Conservation (phyloP, 2,797 vertebrate species). For the Poeciliopsis gracilis region DNA sequence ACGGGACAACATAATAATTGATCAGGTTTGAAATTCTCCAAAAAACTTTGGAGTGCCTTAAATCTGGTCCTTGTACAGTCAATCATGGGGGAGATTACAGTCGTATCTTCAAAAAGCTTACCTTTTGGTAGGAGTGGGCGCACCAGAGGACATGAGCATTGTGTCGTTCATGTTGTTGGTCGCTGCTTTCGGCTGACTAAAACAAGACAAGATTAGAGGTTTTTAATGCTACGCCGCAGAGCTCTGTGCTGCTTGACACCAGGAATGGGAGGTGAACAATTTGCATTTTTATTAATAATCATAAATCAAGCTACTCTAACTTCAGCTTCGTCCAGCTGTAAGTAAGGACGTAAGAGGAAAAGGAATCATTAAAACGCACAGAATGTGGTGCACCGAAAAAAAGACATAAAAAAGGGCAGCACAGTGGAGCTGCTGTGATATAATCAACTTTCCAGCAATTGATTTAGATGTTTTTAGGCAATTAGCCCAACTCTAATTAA, state of each 20-base stretch:
- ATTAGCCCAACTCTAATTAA: constrained; percentile 75
- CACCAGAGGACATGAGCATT: constrained; percentile 89
- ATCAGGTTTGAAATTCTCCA: not conserved
- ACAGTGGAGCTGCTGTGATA: constrained; percentile 39
- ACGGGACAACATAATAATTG: not conserved
- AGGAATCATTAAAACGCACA: constrained; percentile 21
- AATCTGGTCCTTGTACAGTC: not conserved
- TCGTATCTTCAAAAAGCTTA: constrained; percentile 65
- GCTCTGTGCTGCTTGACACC: constrained; percentile 46
- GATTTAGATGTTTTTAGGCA: constrained; percentile 62
- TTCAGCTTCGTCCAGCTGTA: constrained; percentile 49
- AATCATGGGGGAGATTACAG: not conserved
- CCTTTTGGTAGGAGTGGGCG: constrained; percentile 92
- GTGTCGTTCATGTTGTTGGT: constrained; percentile 91
- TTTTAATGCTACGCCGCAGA: constrained; percentile 68
- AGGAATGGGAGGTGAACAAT: constrained; percentile 49
- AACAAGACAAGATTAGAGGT: constrained; percentile 81
- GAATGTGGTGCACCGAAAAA: constrained; percentile 12
- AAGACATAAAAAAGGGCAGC: constrained; percentile 4
- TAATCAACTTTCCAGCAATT: constrained; percentile 49
- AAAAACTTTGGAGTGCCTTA: not conserved
- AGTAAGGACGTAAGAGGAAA: constrained; percentile 14
- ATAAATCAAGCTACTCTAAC: constrained; percentile 66
- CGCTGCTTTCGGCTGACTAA: constrained; percentile 82
- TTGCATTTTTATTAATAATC: constrained; percentile 67